These are phyloP conservation scores for Temnothorax ravouxi DNA, from an alignment of 2,888 invertebrate species.

Conservation along the genomic window DNA sequence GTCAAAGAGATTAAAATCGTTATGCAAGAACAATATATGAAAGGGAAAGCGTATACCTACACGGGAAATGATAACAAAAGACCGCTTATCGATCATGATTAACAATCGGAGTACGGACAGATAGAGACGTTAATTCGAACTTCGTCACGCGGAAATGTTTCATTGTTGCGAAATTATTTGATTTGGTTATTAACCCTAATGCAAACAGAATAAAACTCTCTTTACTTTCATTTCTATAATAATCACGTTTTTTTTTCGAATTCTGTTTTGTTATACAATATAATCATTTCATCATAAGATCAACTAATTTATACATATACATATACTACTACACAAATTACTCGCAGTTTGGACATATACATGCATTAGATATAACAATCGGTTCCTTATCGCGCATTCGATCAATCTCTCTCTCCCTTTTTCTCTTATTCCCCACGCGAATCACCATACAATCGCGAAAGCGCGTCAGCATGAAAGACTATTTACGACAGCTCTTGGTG, in stretches of 20 bases:
- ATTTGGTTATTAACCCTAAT: not conserved
- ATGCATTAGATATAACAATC: not conserved
- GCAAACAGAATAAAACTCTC: not conserved
- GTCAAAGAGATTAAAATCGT: conserved; percentile 20
- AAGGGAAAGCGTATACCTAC: not conserved
- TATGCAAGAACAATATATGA: conserved; percentile 15
- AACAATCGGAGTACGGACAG: not conserved
- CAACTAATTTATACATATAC: not conserved
- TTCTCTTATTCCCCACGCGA: not conserved
- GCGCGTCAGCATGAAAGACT: conserved; percentile 46
- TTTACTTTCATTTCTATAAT: not conserved
- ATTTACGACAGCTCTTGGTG: conserved; percentile 58
- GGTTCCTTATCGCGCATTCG: not conserved
- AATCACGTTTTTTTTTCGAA: not conserved
- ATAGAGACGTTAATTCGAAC: conserved; percentile 35
- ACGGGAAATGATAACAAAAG: conserved; percentile 42
- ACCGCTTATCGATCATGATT: conserved; percentile 3
- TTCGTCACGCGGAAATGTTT: conserved; percentile 7
- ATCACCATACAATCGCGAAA: conserved; percentile 11
- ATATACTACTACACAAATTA: not conserved
- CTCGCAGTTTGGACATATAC: not conserved
- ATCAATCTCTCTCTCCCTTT: not conserved
- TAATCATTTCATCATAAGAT: not conserved
- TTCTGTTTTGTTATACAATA: not conserved
- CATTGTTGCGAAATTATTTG: not conserved